Conservation (phyloP, 2,888 invertebrate genomes). For the Gastracanthus pulcherrimus region DNA sequence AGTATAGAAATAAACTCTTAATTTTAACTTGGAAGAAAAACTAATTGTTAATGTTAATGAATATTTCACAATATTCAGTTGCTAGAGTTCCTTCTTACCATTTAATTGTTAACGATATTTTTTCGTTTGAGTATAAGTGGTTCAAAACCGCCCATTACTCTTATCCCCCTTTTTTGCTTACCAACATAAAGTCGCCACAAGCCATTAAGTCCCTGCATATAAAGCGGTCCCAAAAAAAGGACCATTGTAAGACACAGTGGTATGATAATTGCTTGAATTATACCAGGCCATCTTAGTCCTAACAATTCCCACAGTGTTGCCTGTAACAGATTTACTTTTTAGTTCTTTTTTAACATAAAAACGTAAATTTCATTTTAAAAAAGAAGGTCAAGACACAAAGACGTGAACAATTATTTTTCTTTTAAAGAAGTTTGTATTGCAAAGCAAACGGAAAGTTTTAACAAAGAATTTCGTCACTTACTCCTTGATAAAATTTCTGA, state of each 20-base stretch:
- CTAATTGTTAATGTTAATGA: too few relatives aligned
- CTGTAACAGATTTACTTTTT: slow-evolving; percentile 73
- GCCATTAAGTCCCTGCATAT: slow-evolving; percentile 84
- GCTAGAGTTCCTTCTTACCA: too few relatives aligned
- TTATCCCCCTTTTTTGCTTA: slow-evolving; percentile 74
- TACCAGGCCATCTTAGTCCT: slow-evolving; percentile 87
- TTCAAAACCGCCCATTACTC: background rate
- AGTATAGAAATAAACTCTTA: too few relatives aligned
- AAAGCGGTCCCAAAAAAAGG: slow-evolving; percentile 88
- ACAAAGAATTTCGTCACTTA: slow-evolving; percentile 41
- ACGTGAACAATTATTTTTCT: too few relatives aligned
- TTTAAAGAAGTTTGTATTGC: background rate
- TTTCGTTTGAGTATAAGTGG: slow-evolving; percentile 11
- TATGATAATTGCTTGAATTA: slow-evolving; percentile 85
- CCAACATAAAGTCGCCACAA: slow-evolving; percentile 84
- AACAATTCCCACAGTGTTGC: slow-evolving; percentile 84
- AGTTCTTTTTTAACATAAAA: background rate
- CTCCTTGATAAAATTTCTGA: slow-evolving; percentile 79
- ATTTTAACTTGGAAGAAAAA: too few relatives aligned
- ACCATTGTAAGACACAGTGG: slow-evolving; percentile 89
- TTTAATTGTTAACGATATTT: slow-evolving; percentile 6
- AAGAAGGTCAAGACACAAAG: background rate
- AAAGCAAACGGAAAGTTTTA: background rate
- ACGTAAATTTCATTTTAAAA: background rate
- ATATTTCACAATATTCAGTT: too few relatives aligned